These are phyloP conservation scores for Neodiprion pinetum DNA, from an alignment of 1,140 invertebrate species.

Conservation along the genomic window DNA sequence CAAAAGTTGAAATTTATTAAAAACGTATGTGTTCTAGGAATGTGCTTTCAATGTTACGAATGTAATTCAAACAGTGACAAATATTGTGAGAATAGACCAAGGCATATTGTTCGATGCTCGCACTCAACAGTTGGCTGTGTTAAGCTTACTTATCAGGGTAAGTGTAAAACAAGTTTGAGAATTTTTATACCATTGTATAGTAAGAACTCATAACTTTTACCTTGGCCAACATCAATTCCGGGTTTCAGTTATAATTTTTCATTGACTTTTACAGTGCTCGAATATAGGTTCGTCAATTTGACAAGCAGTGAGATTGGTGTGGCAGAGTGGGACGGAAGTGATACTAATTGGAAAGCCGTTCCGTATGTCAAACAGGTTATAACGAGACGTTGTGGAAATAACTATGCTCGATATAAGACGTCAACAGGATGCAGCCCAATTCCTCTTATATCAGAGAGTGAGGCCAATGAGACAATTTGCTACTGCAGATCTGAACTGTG, in stretches of 20 bases:
- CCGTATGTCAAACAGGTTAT: background rate
- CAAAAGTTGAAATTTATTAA: too few relatives aligned
- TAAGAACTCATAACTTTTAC: background rate
- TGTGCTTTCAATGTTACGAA: slow-evolving; percentile 10
- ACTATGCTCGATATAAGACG: background rate
- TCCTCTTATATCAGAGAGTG: background rate
- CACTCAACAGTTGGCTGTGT: background rate
- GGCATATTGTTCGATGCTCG: background rate
- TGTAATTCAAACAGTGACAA: slow-evolving; percentile 11
- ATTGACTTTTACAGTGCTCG: background rate
- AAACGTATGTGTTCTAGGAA: background rate
- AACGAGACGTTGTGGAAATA: slow-evolving; percentile 12
- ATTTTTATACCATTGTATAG: background rate
- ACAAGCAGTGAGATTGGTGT: background rate
- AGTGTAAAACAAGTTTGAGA: background rate
- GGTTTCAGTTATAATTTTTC: background rate
- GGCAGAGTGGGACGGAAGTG: background rate
- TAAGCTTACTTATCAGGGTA: background rate
- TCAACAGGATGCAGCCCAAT: background rate
- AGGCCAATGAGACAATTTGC: background rate
- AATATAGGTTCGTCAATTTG: background rate
- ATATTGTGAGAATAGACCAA: background rate
- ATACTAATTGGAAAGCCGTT: slow-evolving; percentile 4
- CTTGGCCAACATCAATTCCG: background rate
- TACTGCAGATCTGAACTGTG: slow-evolving; percentile 10